These are phyloP conservation scores for Anniella stebbinsi DNA, from an alignment of 2,797 vertebrate genomes.

Conservation along the genomic window DNA sequence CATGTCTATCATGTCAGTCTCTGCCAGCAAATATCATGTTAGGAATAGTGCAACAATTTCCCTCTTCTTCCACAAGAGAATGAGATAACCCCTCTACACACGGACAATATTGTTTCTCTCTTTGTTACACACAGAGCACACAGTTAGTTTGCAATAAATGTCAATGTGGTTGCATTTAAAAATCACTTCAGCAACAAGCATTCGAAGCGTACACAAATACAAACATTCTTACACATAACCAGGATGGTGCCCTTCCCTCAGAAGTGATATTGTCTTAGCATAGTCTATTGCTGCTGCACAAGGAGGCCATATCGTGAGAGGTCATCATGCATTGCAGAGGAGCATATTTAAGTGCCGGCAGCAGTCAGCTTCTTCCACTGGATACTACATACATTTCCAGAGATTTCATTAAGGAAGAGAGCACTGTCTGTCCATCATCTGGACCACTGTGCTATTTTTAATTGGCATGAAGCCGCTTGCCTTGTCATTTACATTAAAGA, in stretches of 20 bases:
- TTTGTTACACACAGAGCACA: not conserved
- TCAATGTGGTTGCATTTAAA: not conserved
- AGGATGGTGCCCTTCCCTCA: not conserved
- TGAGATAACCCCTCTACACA: not conserved
- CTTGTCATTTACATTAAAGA: conserved; percentile 34
- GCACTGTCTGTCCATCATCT: not conserved
- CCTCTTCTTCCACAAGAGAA: not conserved
- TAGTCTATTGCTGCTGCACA: not conserved
- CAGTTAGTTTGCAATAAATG: not conserved
- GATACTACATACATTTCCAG: conserved; percentile 15
- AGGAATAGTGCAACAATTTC: not conserved
- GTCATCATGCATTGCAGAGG: not conserved
- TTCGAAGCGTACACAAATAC: not conserved
- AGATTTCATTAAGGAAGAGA: conserved; percentile 12
- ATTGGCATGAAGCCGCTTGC: not conserved
- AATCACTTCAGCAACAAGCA: not conserved
- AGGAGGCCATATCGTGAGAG: not conserved
- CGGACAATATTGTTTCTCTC: too few relatives aligned
- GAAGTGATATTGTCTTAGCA: not conserved
- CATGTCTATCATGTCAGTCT: not conserved
- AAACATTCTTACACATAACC: not conserved
- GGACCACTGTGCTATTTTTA: conserved; percentile 16
- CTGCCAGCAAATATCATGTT: not conserved
- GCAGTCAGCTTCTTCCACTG: not conserved
- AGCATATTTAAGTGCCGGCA: conserved; percentile 9